Evolutionary conservation across 2,797 vertebrate genomes (phyloP).

Genomic region (Muscicapa striata): DNA sequence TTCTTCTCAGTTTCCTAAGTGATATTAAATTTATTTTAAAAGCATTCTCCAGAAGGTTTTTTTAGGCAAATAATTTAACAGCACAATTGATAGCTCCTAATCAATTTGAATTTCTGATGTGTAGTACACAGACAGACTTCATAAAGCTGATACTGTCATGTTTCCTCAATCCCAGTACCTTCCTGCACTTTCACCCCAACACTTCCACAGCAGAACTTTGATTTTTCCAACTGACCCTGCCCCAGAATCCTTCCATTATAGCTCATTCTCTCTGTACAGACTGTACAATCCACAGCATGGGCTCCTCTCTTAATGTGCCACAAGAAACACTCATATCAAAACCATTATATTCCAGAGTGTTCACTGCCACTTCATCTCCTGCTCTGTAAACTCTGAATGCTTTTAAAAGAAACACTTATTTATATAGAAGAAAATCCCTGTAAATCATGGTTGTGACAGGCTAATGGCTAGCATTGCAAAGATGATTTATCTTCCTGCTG

Average conservation of each 20-base stretch:
- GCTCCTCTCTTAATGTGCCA: neutral
- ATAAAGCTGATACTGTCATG: neutral
- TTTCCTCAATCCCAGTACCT: neutral
- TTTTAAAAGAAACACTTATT: constrained; percentile 49
- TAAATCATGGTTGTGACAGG: constrained; percentile 22
- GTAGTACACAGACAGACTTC: neutral
- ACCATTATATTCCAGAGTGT: neutral
- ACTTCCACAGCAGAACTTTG: neutral
- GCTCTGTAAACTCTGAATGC: neutral
- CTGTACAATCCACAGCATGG: neutral
- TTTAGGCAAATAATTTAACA: neutral
- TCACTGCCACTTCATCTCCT: constrained; percentile 20
- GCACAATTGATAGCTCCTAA: neutral
- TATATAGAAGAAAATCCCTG: constrained; percentile 39
- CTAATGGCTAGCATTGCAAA: constrained; percentile 15
- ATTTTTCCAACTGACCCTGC: neutral
- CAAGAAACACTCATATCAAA: neutral
- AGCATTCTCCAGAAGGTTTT: neutral
- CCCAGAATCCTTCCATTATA: neutral
- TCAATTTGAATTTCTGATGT: neutral
- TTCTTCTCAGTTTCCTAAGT: neutral
- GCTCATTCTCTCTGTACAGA: neutral
- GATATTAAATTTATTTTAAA: neutral
- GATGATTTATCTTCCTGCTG: constrained; percentile 21
- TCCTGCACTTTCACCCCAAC: neutral